Evolutionary conservation across 92 coral and sea anemone genomes (phyloP).

Genomic region (Epizoanthus stellaris): DNA sequence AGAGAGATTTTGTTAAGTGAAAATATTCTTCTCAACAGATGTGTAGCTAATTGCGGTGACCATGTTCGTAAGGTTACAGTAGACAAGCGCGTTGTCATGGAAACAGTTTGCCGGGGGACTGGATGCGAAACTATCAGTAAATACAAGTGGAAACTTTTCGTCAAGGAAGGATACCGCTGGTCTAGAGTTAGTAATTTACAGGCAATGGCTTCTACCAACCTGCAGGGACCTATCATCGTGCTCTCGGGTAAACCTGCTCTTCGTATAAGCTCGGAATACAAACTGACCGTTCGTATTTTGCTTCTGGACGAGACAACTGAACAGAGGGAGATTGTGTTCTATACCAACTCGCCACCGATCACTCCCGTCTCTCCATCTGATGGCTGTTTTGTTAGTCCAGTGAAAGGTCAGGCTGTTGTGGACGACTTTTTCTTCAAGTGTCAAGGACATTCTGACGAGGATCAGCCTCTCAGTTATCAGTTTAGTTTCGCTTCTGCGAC

Average conservation of each 20-base stretch:
- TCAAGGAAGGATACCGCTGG: slow-evolving; percentile 49
- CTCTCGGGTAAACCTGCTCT: slow-evolving; percentile 52
- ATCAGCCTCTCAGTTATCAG: slow-evolving; percentile 72
- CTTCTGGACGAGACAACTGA: slow-evolving; percentile 54
- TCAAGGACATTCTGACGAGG: slow-evolving; percentile 67
- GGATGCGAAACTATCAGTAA: slow-evolving; percentile 62
- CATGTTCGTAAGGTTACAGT: slow-evolving; percentile 63
- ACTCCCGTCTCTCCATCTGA: slow-evolving; percentile 1
- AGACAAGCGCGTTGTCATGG: slow-evolving; percentile 54
- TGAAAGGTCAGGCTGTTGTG: slow-evolving; percentile 68
- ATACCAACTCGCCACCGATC: slow-evolving; percentile 65
- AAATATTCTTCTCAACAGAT: slow-evolving; percentile 50
- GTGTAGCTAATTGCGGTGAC: slow-evolving; percentile 62
- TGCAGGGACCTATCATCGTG: slow-evolving; percentile 63
- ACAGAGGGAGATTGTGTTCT: slow-evolving; percentile 47
- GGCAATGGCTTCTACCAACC: slow-evolving; percentile 49
- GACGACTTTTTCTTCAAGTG: slow-evolving; percentile 69
- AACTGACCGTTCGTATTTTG: slow-evolving; percentile 18
- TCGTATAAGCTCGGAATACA: slow-evolving; percentile 2
- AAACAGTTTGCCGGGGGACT: slow-evolving; percentile 63
- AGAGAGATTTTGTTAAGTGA: no score
- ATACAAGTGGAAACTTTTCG: slow-evolving; percentile 67
- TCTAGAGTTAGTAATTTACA: slow-evolving; percentile 44
- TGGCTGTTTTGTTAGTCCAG: slow-evolving; percentile 58
- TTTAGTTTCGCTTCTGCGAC: slow-evolving; percentile 47